Evolutionary conservation across 2,113 vertebrate species (phyloP).

Genomic region (Mesembrinibis cayennensis): DNA sequence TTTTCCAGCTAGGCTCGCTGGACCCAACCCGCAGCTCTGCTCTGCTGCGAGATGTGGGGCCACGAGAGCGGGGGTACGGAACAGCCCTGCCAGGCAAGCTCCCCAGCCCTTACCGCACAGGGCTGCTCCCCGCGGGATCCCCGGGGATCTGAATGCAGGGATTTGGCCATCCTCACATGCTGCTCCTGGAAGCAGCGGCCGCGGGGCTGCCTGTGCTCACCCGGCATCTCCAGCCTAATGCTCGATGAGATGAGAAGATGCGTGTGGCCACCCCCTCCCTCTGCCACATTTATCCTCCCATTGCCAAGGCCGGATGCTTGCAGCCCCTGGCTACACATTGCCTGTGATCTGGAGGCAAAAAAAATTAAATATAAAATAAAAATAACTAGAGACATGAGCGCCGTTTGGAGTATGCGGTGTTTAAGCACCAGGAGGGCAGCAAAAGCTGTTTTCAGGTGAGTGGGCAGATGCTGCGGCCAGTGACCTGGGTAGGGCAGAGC

Average conservation of each 20-base stretch:
- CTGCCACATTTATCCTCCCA: neutral
- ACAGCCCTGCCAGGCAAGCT: no score
- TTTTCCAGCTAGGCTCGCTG: neutral
- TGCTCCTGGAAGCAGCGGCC: neutral
- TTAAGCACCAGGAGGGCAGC: neutral
- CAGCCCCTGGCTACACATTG: neutral
- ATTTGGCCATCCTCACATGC: neutral
- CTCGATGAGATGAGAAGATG: neutral
- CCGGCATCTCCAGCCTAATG: neutral
- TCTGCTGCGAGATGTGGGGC: neutral
- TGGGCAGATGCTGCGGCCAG: neutral
- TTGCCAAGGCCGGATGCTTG: neutral
- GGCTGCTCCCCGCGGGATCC: neutral
- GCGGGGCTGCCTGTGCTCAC: neutral
- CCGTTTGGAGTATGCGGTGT: accelerated
- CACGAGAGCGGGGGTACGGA: neutral
- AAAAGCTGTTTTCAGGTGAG: neutral
- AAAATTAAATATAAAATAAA: neutral
- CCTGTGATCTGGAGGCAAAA: neutral
- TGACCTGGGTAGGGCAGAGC: neutral
- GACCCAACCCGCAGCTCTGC: neutral
- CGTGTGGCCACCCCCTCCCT: neutral
- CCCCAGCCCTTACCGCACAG: neutral
- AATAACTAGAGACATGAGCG: accelerated
- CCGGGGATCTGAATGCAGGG: accelerated